Conservation (phyloP, 2,888 invertebrate species). For the Argynnis bischoffii region DNA sequence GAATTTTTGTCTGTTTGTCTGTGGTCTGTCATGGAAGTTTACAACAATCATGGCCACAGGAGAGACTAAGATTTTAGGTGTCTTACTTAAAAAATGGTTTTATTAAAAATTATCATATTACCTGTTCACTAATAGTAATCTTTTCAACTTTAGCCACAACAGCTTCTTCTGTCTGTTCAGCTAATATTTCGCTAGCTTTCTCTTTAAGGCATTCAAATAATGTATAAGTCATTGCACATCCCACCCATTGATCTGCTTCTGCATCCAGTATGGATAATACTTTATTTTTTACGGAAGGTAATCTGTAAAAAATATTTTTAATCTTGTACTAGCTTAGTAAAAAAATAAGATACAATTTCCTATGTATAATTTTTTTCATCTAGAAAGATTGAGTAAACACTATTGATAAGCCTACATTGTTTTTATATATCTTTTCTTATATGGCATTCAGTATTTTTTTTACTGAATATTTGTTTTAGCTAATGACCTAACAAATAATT, state of each 20-base stretch:
- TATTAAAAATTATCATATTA: constrained; percentile 25
- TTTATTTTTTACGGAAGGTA: constrained; percentile 86
- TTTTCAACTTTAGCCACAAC: constrained; percentile 78
- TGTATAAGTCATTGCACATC: constrained; percentile 97
- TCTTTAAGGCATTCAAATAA: constrained; percentile 96
- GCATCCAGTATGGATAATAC: constrained; percentile 83
- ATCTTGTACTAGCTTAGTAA: not conserved
- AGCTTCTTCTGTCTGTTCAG: constrained; percentile 85
- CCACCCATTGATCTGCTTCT: constrained; percentile 92
- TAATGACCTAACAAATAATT: too few relatives aligned
- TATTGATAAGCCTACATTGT: too few relatives aligned
- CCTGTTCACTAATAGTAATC: constrained; percentile 76
- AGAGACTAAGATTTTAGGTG: not conserved
- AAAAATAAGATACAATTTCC: too few relatives aligned
- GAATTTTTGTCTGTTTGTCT: too few relatives aligned
- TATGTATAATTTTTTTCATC: too few relatives aligned
- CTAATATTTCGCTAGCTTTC: constrained; percentile 86
- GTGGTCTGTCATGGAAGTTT: too few relatives aligned
- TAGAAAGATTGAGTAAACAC: too few relatives aligned
- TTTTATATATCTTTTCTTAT: too few relatives aligned
- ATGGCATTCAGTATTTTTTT: too few relatives aligned
- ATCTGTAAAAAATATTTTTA: constrained; percentile 66
- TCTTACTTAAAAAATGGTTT: too few relatives aligned
- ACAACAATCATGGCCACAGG: too few relatives aligned
- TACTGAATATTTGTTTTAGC: too few relatives aligned